phyloP scores from a whole-genome alignment of 2,797 vertebrate genomes.

The Pterois miles region DNA sequence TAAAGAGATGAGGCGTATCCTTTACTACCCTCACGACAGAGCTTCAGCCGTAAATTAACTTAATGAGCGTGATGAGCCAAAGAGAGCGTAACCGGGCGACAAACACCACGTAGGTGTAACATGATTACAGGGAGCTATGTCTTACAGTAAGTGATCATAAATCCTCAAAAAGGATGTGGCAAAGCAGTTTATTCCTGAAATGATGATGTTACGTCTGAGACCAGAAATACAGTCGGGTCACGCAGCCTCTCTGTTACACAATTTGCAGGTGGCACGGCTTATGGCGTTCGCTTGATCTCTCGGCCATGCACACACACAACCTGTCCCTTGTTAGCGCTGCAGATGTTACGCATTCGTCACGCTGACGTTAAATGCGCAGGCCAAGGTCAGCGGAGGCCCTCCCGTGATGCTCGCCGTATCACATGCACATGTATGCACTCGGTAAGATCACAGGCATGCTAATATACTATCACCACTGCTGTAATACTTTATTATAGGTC shows the following conservation, averaged over 20 bases:
- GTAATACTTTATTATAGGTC: background rate
- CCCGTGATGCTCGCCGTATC: conserved; percentile 8
- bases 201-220: background rate
- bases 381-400: conserved; percentile 43
- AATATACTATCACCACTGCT: background rate
- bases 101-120: conserved; percentile 25
- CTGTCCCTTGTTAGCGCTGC: conserved; percentile 45
- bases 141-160: background rate
- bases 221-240: background rate
- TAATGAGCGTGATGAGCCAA: conserved; percentile 40
- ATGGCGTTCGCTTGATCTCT: background rate
- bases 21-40: conserved; percentile 40
- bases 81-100: background rate
- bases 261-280: background rate
- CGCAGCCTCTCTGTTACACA: background rate
- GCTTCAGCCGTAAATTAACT: conserved; percentile 49
- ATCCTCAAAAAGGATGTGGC: background rate
- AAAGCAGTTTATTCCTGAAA: background rate
- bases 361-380: conserved; percentile 41
- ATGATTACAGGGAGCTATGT: background rate
- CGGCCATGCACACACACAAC: background rate
- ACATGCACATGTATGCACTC: conserved; percentile 6
- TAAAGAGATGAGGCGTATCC: conserved; percentile 49
- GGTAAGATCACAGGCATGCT: conserved; percentile 5
- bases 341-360: conserved; percentile 75